phyloP scores from a whole-genome alignment of 1,140 invertebrate genomes.

The Drosophila azteca region DNA sequence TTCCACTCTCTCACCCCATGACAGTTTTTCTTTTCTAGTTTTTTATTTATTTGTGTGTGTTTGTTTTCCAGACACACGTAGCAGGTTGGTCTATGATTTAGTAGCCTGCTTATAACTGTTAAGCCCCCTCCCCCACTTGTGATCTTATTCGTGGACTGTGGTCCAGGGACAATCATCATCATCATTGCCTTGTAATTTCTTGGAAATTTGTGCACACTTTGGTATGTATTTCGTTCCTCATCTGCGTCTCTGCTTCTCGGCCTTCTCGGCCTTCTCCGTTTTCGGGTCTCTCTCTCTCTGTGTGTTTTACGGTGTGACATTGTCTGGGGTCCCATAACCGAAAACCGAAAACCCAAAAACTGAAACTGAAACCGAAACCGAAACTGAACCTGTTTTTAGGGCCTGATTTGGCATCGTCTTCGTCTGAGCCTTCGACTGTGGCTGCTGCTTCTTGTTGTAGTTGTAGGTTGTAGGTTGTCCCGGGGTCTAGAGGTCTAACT shows the following conservation, averaged over 20 bases:
- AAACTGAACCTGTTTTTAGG: slow-evolving; percentile 80
- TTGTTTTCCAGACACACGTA: slow-evolving; percentile 64
- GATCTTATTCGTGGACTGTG: slow-evolving; percentile 52
- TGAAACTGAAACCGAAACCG: slow-evolving; percentile 58
- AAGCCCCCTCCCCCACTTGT: slow-evolving; percentile 17
- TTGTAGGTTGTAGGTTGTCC: not conserved
- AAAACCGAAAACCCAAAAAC: slow-evolving; percentile 3
- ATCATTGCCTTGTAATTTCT: slow-evolving; percentile 72
- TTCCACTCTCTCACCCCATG: slow-evolving; percentile 28
- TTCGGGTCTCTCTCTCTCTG: slow-evolving; percentile 23
- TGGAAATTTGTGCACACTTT: slow-evolving; percentile 83
- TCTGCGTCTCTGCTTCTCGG: slow-evolving; percentile 23
- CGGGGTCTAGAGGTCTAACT: slow-evolving; percentile 78
- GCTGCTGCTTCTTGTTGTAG: slow-evolving; percentile 2
- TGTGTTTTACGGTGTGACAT: slow-evolving; percentile 78
- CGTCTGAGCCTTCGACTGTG: not conserved
- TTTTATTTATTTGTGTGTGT: slow-evolving; percentile 48
- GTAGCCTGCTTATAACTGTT: slow-evolving; percentile 79
- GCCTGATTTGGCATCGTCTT: slow-evolving; percentile 74
- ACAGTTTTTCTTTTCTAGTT: slow-evolving; percentile 59
- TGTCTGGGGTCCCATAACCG: slow-evolving; percentile 51
- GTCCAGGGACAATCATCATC: slow-evolving; percentile 44
- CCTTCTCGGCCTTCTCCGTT: slow-evolving; percentile 8
- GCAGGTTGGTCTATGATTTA: slow-evolving; percentile 80
- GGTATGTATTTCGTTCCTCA: slow-evolving; percentile 79